phyloP scores from a whole-genome alignment of 1,140 invertebrate genomes.

The Sesamia nonagrioides region DNA sequence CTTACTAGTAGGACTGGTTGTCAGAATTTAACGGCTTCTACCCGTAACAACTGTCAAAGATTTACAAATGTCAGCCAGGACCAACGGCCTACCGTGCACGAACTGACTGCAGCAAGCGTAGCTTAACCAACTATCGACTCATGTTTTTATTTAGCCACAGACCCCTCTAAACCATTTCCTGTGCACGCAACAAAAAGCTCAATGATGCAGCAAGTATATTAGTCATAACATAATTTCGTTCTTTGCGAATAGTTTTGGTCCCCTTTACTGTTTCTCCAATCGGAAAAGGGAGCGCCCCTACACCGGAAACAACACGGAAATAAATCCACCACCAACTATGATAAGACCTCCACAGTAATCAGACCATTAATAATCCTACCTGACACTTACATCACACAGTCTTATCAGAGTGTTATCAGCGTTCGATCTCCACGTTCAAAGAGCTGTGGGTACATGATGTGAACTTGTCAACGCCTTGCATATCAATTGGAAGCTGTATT shows the following conservation, averaged over 20 bases:
- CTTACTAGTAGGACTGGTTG: no score
- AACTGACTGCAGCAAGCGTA: no score
- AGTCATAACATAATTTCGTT: no score
- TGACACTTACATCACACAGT: constrained; percentile 23
- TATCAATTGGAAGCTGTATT: not conserved
- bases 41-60: no score
- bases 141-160: no score
- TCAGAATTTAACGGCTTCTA: no score
- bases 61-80: no score
- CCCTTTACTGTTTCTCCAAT: not conserved
- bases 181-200: no score
- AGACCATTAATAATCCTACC: not conserved
- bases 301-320: constrained; percentile 17
- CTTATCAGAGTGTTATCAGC: constrained; percentile 20
- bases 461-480: constrained; percentile 5
- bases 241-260: not conserved
- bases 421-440: not conserved
- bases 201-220: no score
- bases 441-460: not conserved
- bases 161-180: no score
- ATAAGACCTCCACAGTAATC: constrained; percentile 3
- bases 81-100: no score
- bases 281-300: not conserved
- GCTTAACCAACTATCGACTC: no score
- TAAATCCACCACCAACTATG: not conserved